Evolutionary conservation across 92 coral and sea anemone genomes (phyloP).

Genomic region (Epizoanthus rinbou): DNA sequence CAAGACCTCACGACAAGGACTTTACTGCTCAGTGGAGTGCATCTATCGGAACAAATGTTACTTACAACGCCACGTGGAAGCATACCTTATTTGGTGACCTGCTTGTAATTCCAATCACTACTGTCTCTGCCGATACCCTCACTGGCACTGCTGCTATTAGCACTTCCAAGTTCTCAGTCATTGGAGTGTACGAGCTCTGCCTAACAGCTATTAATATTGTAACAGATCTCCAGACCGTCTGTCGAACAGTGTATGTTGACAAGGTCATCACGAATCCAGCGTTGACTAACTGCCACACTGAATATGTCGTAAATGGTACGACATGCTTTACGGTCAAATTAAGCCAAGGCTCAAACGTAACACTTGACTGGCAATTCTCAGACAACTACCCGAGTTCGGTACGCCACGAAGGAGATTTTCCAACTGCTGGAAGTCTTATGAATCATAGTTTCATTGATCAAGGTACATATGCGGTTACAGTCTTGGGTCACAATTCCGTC

Average conservation of each 20-base stretch:
- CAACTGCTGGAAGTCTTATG: constrained; percentile 53
- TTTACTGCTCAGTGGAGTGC: constrained; percentile 52
- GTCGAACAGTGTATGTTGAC: constrained; percentile 63
- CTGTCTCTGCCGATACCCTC: constrained; percentile 31
- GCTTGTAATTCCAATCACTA: constrained; percentile 12
- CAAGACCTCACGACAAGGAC: constrained; percentile 54
- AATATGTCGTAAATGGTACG: constrained; percentile 52
- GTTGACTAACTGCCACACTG: constrained; percentile 22
- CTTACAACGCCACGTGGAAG: constrained; percentile 61
- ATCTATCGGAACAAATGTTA: constrained; percentile 72
- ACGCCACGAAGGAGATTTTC: constrained; percentile 61
- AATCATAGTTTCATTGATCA: constrained; percentile 43
- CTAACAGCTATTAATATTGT: constrained; percentile 82
- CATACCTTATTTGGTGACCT: constrained; percentile 36
- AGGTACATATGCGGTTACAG: constrained; percentile 49
- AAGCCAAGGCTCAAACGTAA: constrained; percentile 81
- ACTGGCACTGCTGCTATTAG: constrained; percentile 45
- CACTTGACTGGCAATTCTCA: constrained; percentile 63
- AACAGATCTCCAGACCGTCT: constrained; percentile 56
- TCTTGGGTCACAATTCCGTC: constrained; percentile 72
- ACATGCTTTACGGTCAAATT: constrained; percentile 55
- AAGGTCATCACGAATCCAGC: constrained; percentile 56
- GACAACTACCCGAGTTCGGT: constrained; percentile 57
- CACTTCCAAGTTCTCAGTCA: constrained; percentile 38
- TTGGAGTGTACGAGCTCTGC: constrained; percentile 66